Percentiles rank a stretch among this genome's conserved stretches.
phyloP scores from a whole-genome alignment of 2,113 vertebrate species.

The Laterallus jamaicensis region DNA sequence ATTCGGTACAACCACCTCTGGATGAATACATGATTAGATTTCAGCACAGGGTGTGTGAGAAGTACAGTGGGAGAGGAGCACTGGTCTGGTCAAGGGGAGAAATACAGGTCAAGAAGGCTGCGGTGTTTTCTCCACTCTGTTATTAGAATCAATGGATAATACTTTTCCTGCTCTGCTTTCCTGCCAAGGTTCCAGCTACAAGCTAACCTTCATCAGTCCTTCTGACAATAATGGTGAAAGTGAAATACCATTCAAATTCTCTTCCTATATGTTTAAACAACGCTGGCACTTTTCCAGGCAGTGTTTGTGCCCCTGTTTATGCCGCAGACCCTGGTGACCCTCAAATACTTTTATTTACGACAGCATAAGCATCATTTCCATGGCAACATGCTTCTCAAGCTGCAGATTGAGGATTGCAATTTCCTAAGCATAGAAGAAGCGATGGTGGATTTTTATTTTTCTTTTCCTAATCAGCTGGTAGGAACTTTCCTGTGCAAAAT shows the following conservation, averaged over 20 bases:
- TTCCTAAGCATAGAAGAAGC: constrained; percentile 69
- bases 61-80: neutral
- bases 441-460: constrained; percentile 30
- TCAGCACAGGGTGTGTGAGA: neutral
- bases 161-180: neutral
- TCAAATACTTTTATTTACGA: constrained; percentile 81
- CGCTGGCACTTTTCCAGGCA: constrained; percentile 67
- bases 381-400: constrained; percentile 78
- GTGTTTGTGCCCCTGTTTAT: constrained; percentile 73
- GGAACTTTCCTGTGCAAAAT: constrained; percentile 23
- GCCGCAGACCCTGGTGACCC: constrained; percentile 74
- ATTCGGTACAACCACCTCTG: neutral
- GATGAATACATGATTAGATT: neutral
- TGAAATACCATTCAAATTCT: constrained; percentile 25
- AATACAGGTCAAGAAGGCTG: neutral
- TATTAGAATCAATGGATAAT: neutral
- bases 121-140: neutral
- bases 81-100: neutral
- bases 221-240: neutral
- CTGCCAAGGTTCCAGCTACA: neutral
- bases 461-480: neutral
- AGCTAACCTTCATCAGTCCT: constrained; percentile 33
- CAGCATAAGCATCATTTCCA: constrained; percentile 79
- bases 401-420: constrained; percentile 71
- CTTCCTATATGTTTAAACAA: constrained; percentile 41